phyloP scores from a whole-genome alignment of 2,797 vertebrate genomes.

The Enoplosus armatus region DNA sequence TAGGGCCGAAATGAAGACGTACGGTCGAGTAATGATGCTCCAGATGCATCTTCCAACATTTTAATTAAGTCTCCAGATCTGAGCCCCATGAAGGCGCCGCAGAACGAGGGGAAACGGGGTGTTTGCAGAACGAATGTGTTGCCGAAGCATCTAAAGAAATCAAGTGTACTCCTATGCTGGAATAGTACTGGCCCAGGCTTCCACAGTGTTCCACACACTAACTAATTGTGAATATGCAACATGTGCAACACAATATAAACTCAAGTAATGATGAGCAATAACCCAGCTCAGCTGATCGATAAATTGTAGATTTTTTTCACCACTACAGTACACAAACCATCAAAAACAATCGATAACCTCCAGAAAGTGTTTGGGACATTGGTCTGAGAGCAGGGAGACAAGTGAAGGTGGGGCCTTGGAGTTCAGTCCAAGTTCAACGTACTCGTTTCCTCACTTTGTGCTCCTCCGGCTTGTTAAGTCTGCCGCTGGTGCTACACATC shows the following conservation, averaged over 20 bases:
- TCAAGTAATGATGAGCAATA: too few species aligned
- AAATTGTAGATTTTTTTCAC: too few species aligned
- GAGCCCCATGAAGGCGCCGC: background rate
- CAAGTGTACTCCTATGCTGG: too few species aligned
- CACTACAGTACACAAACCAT: too few species aligned
- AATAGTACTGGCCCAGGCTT: too few species aligned
- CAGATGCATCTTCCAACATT: background rate
- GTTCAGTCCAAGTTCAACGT: conserved; percentile 28
- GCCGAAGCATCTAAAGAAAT: background rate
- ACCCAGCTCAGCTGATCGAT: too few species aligned
- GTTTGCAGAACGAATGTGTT: background rate
- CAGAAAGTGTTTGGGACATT: background rate
- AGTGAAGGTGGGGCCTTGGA: conserved; percentile 8
- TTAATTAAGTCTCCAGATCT: conserved; percentile 1
- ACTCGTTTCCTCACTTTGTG: conserved; percentile 25
- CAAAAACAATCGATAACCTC: too few species aligned
- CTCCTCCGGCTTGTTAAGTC: background rate
- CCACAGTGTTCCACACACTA: too few species aligned
- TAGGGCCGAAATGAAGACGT: conserved; percentile 8
- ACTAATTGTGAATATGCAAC: too few species aligned
- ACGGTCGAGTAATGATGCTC: conserved; percentile 8
- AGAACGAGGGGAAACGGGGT: background rate
- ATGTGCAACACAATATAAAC: too few species aligned
- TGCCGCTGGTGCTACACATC: conserved; percentile 10
- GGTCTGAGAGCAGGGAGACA: background rate